Evolutionary conservation across 2,797 vertebrate species (phyloP), one percentile per base, ranked within the genome.

Genomic region (Sebastes jordani): DNA sequence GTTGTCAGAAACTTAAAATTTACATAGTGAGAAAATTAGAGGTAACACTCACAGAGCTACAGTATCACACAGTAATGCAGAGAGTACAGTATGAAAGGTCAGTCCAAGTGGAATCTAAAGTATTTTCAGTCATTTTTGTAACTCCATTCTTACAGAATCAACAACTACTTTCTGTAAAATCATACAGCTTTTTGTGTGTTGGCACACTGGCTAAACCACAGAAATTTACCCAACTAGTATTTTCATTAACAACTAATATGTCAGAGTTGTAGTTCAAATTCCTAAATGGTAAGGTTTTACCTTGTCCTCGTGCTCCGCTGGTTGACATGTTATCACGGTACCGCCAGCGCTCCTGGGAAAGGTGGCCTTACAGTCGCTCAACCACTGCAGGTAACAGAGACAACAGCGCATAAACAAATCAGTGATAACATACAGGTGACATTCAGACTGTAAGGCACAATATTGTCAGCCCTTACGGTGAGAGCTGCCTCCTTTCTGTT

Each of bases 401-500:
- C 7, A 67, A 30, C 22, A 74, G 36, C 11, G 20, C 20, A 3
- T 64, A 42, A 70, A 65, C 5, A 69, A 65, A 7, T 76, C 13
- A 18, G 29, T 7, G 29, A 52, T 46, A 74, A 69, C 7, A 52
- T 13, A 29, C n/a, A 32, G 5, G 10, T 80, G 46, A 76, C 4
- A 58, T 36, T 52, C 11, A 46, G 11, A 36, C 16, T 22, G 16
- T 2, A 71, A 27, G 58, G 13, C 11, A 36, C 3, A 38, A 11
- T 14, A 49, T 49, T 16, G 1, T 11, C 62, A 49, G 2, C 58
- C 14, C 96, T 94, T 96, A 99, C 98, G 25, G 96, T 97, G 84
- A 98, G 92, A 1, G 97, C 97, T 11, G 98, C 97, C 88, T 99
- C 98, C 88, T 97, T 98, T 76, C 97, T 97, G 92, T 96, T 98